phyloP scores from a whole-genome alignment of 2,888 invertebrate genomes.

The Ophion ventricosus region DNA sequence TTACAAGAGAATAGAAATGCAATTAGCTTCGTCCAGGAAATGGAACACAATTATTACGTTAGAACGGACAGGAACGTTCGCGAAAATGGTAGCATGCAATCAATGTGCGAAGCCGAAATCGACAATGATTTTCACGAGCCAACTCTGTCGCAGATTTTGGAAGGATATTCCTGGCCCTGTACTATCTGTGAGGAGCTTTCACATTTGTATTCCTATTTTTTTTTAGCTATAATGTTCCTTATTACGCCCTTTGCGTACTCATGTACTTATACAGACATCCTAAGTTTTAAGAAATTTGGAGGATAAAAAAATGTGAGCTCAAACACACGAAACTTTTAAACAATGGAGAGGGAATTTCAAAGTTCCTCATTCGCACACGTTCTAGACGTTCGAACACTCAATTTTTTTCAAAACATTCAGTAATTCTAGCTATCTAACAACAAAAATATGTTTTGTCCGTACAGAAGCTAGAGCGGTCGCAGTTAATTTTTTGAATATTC shows the following conservation, averaged over 20 bases:
- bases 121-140: conserved; percentile 45
- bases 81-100: conserved; percentile 32
- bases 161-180: conserved; percentile 74
- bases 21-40: conserved; percentile 40
- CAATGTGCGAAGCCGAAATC: conserved; percentile 8
- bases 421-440: too few relatives aligned
- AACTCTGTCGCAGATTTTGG: conserved; percentile 64
- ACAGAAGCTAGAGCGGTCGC: too few relatives aligned
- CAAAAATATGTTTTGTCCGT: too few relatives aligned
- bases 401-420: too few relatives aligned
- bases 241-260: neutral
- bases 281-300: too few relatives aligned
- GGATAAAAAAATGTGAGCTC: too few relatives aligned
- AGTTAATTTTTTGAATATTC: too few relatives aligned
- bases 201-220: conserved; percentile 36
- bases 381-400: too few relatives aligned
- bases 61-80: conserved; percentile 17
- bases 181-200: conserved; percentile 66
- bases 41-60: conserved; percentile 42
- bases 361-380: too few relatives aligned
- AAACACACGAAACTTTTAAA: too few relatives aligned
- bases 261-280: neutral
- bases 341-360: too few relatives aligned
- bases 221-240: neutral
- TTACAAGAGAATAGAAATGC: conserved; percentile 22